phyloP scores from a whole-genome alignment of 23 tunicate species.

The Ciona savignyi region DNA sequence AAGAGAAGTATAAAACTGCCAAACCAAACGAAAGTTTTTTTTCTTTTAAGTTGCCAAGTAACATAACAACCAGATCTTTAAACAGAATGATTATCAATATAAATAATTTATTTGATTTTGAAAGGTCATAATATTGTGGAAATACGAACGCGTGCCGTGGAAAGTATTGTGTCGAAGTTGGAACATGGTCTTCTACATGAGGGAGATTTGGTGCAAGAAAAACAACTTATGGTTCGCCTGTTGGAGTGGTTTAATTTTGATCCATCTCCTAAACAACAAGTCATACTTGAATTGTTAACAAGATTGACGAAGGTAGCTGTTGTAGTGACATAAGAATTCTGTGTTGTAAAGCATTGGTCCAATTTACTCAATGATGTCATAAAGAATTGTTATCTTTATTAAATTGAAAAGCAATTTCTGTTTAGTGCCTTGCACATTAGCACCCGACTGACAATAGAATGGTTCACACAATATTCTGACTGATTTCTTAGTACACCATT shows the following conservation, averaged over 20 bases:
- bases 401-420: no score
- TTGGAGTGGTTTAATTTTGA: conserved; percentile 92
- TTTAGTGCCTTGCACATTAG: no score
- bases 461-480: no score
- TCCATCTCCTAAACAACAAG: conserved; percentile 53
- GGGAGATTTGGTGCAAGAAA: conserved; percentile 81
- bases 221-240: conserved; percentile 50
- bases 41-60: no score
- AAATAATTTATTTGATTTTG: neutral
- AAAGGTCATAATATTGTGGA: conserved; percentile 69
- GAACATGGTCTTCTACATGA: conserved; percentile 87
- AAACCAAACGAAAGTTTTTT: no score
- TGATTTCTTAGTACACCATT: no score
- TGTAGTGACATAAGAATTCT: neutral
- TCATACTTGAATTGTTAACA: conserved; percentile 44
- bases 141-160: conserved; percentile 64
- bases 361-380: no score
- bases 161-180: conserved; percentile 71
- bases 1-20: no score
- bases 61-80: no score
- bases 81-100: no score
- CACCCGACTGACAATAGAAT: no score
- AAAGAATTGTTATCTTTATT: no score
- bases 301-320: conserved; percentile 48
- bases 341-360: neutral